Evolutionary conservation across 2,797 vertebrate species (phyloP).

Genomic region (Smutsia gigantea): DNA sequence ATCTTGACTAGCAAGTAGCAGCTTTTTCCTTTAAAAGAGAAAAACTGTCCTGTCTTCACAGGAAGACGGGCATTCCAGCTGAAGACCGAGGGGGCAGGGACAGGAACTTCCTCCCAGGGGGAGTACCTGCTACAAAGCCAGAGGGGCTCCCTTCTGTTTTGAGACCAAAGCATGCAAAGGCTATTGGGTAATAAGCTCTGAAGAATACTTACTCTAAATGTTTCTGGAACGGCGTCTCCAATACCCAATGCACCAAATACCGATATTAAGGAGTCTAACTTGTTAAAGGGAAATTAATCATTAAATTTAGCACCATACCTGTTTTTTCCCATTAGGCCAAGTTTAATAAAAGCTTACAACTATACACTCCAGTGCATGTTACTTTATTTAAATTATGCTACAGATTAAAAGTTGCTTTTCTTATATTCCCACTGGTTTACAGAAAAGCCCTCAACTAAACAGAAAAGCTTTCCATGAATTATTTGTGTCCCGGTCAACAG

Average conservation of each 20-base stretch:
- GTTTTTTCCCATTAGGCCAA: background rate
- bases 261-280: background rate
- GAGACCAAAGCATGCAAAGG: background rate
- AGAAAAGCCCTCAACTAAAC: background rate
- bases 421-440: background rate
- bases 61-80: background rate
- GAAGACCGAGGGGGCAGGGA: background rate
- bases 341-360: background rate
- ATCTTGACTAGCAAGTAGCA: background rate
- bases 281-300: background rate
- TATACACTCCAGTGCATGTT: background rate
- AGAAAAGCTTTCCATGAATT: background rate
- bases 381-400: background rate
- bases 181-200: background rate
- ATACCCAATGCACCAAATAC: background rate
- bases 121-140: background rate
- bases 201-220: background rate
- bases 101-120: background rate
- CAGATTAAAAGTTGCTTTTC: background rate
- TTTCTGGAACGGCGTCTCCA: background rate
- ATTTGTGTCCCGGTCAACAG: background rate
- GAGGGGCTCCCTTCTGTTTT: background rate
- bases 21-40: background rate
- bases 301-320: background rate
- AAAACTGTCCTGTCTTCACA: background rate